Evolutionary conservation across 64 coral and sea anemone genomes (phyloP), one percentile per base, ranked within the genome.

Genomic region (Porites lutea): DNA sequence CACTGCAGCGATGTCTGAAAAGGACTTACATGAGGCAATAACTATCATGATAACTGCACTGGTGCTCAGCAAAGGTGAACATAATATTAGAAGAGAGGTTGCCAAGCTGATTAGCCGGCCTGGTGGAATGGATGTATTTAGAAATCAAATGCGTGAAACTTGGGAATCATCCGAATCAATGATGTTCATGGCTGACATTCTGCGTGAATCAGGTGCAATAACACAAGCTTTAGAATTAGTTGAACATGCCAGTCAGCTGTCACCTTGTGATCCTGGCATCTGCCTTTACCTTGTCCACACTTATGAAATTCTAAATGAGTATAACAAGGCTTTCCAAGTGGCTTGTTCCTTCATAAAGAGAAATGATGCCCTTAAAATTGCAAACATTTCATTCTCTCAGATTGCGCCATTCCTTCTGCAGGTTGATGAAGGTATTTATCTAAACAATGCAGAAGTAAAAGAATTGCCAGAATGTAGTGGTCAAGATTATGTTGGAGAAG

Each of bases 231-330:
- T 92, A 11, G 54, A 54, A 4, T 57, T 92, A 46, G 66, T 63
- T 44, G 44, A 68, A 23, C 82, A 55, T 21, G 82, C 90, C 45
- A 8, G 75, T 51, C 74, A 16, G 52, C 90, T 92, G 18, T 82
- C 63, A 18, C 50, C 51, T 21, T 52, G 16, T 44, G 77, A 92
- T 75, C 90, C 90, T 43, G 78, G 90, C 67, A 75, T 92, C 66
- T 92, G 83, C 21, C 68, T 92, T 23, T 92, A 86, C 64, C 13
- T 86, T 87, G 70, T 92, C 58, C 90, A 92, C 46, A 82, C 86
- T 3, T 75, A 83, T 64, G 90, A 92, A 53, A 78, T 92, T 23
- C 81, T 92, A 68, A 84, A 86, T 67, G 82, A 92, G 18, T 37
- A 52, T 48, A 86, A 92, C 27, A 13, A 92, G 15, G 90, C 82